These are phyloP conservation scores for Platycheirus rosarum DNA, from an alignment of 2,888 invertebrate species.

Conservation along the genomic window DNA sequence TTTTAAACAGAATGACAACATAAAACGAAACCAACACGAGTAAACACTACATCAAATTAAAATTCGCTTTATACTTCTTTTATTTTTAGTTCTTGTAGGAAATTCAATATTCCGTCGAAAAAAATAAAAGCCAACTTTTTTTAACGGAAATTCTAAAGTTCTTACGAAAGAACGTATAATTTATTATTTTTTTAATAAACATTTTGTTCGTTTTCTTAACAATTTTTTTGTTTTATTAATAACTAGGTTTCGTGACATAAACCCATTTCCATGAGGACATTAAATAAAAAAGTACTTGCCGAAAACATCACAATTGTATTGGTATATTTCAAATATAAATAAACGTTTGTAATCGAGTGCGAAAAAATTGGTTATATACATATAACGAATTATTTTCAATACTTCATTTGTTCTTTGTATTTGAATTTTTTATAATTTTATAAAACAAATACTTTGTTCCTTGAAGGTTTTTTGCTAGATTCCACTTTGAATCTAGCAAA, in stretches of 20 bases:
- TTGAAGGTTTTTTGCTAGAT: too few species aligned
- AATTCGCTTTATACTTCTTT: slow-evolving; percentile 63
- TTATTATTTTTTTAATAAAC: slow-evolving; percentile 71
- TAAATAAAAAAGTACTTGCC: too few species aligned
- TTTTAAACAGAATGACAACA: slow-evolving; percentile 76
- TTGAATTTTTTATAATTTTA: too few species aligned
- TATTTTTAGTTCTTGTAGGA: slow-evolving; percentile 58
- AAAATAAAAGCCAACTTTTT: slow-evolving; percentile 44
- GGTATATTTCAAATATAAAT: too few species aligned
- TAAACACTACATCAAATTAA: slow-evolving; percentile 62
- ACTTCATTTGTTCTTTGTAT: too few species aligned
- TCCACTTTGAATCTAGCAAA: too few species aligned
- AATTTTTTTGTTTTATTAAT: slow-evolving; percentile 49
- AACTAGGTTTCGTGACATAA: slow-evolving; percentile 29
- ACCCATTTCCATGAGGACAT: too few species aligned
- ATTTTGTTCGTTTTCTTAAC: slow-evolving; percentile 61
- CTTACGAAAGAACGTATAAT: slow-evolving; percentile 65
- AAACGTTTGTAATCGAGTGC: too few species aligned
- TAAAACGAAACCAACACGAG: slow-evolving; percentile 72
- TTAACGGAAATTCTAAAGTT: slow-evolving; percentile 48
- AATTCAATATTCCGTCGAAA: slow-evolving; percentile 49
- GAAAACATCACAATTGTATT: too few species aligned
- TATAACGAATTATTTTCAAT: too few species aligned
- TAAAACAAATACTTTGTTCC: too few species aligned
- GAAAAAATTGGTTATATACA: too few species aligned